A percentile compares a stretch with the other conserved stretches of the same genome.
Evolutionary conservation across 1,140 invertebrate genomes (phyloP).

Genomic region (Vanessa tameamea): DNA sequence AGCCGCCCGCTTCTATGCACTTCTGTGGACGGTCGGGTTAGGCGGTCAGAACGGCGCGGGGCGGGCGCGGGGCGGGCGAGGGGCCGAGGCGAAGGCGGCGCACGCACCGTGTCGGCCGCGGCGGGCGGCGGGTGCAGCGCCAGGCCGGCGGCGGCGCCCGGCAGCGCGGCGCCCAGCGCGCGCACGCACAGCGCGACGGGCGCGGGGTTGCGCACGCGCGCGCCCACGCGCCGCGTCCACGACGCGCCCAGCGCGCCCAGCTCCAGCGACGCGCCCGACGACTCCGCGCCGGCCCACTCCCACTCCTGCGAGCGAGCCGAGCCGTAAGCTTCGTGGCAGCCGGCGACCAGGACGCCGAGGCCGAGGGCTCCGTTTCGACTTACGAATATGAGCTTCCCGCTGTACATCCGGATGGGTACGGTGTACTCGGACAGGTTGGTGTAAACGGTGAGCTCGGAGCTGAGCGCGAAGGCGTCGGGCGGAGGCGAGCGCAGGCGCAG

Average conservation of each 20-base stretch:
- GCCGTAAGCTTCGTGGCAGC: neutral
- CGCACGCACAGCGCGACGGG: slow-evolving; percentile 54
- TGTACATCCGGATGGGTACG: slow-evolving; percentile 61
- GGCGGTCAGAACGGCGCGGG: slow-evolving; percentile 30
- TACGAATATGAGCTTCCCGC: slow-evolving; percentile 57
- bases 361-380: slow-evolving; percentile 26
- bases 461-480: slow-evolving; percentile 39
- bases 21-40: slow-evolving; percentile 23
- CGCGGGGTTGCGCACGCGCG: slow-evolving; percentile 54
- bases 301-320: slow-evolving; percentile 49
- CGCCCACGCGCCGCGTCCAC: slow-evolving; percentile 52
- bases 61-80: slow-evolving; percentile 41
- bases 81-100: neutral
- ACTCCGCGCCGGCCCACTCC: slow-evolving; percentile 54
- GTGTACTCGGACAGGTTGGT: slow-evolving; percentile 60
- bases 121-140: slow-evolving; percentile 29
- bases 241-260: slow-evolving; percentile 63
- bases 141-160: slow-evolving; percentile 46
- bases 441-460: slow-evolving; percentile 50
- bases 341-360: neutral
- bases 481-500: slow-evolving; percentile 38
- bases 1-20: slow-evolving; percentile 47
- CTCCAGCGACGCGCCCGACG: slow-evolving; percentile 47
- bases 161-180: slow-evolving; percentile 46
- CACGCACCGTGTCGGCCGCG: slow-evolving; percentile 18